These are phyloP conservation scores for Venustaconcha ellipsiformis DNA, from an alignment of 1,140 invertebrate species.

Conservation along the genomic window DNA sequence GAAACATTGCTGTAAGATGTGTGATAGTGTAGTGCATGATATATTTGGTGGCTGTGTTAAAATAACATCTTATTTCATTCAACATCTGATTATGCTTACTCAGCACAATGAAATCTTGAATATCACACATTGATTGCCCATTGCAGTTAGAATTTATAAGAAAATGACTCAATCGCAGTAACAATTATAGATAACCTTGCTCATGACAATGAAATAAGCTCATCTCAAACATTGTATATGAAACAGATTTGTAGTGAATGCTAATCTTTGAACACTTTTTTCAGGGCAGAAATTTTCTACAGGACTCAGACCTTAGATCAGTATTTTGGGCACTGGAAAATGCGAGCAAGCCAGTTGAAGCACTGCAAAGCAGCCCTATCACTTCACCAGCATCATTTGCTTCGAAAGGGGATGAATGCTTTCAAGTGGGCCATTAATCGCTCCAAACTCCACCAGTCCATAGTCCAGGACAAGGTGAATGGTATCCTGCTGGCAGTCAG, in stretches of 20 bases:
- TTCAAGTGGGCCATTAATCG: constrained; percentile 48
- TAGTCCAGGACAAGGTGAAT: constrained; percentile 38
- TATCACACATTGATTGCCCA: too few relatives aligned
- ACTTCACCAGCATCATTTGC: constrained; percentile 32
- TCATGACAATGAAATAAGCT: too few relatives aligned
- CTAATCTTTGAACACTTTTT: neutral
- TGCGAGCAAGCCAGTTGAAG: constrained; percentile 9
- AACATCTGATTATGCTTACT: too few relatives aligned
- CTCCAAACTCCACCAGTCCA: constrained; percentile 38
- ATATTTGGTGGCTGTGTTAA: too few relatives aligned
- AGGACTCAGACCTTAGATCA: constrained; percentile 19
- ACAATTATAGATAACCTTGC: too few relatives aligned
- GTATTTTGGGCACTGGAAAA: constrained; percentile 34
- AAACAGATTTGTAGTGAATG: neutral
- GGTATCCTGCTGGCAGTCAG: constrained; percentile 21
- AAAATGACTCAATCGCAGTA: too few relatives aligned
- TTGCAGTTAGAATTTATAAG: too few relatives aligned
- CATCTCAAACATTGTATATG: neutral
- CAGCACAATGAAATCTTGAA: too few relatives aligned
- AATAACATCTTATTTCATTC: too few relatives aligned
- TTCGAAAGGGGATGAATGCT: constrained; percentile 45
- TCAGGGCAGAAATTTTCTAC: constrained; percentile 41
- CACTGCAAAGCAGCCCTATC: constrained; percentile 21
- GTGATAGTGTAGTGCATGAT: too few relatives aligned
- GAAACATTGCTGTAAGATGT: too few relatives aligned